Conservation (phyloP, 2,797 vertebrate genomes). For the Manis javanica region DNA sequence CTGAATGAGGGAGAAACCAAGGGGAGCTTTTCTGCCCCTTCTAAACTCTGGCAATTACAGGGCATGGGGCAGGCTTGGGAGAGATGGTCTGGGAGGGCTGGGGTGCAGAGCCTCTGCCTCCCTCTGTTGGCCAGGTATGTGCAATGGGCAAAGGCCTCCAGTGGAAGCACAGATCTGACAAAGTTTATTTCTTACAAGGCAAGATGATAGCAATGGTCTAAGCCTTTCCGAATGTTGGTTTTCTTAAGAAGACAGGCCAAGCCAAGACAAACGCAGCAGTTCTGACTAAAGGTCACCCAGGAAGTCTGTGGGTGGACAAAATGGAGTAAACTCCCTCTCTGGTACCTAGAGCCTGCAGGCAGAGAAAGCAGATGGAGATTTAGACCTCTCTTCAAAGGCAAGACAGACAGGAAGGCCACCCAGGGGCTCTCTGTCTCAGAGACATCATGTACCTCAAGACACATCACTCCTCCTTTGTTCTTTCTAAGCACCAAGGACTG, state of each 20-base stretch:
- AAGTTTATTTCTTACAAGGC: neutral
- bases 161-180: neutral
- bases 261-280: slow-evolving; percentile 19
- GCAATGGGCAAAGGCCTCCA: neutral
- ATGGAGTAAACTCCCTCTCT: neutral
- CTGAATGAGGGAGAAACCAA: neutral
- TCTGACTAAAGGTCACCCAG: neutral
- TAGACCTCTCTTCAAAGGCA: slow-evolving; percentile 27
- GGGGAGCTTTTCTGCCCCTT: neutral
- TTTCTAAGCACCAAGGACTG: slow-evolving; percentile 43
- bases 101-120: neutral
- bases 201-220: neutral
- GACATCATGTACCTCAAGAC: neutral
- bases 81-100: neutral
- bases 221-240: slow-evolving; percentile 32
- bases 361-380: neutral
- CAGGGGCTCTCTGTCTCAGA: neutral
- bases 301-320: neutral
- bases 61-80: neutral
- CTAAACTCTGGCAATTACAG: neutral
- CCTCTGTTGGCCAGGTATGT: neutral
- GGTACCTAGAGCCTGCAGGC: slow-evolving; percentile 17
- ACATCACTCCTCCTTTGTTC: neutral
- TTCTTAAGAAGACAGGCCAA: neutral
- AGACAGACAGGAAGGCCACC: neutral